These are phyloP conservation scores for Dynastes maya DNA, from an alignment of 2,888 invertebrate species.

Conservation along the genomic window DNA sequence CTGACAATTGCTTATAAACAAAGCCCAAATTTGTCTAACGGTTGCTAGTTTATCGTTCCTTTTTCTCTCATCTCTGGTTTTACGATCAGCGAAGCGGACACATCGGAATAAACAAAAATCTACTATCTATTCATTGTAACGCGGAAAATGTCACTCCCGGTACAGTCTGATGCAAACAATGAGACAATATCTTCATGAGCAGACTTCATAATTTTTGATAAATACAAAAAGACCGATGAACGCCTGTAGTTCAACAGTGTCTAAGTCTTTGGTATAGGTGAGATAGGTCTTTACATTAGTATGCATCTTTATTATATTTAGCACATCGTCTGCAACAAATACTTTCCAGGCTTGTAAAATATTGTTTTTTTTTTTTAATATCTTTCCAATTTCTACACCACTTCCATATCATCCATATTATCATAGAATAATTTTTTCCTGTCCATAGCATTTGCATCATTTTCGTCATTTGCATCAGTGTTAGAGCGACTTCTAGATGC, in stretches of 20 bases:
- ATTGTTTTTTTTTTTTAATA: no score
- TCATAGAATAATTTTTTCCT: no score
- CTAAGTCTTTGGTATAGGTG: not conserved
- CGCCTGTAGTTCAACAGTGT: not conserved
- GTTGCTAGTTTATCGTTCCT: constrained; percentile 51
- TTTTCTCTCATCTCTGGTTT: constrained; percentile 52
- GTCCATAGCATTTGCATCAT: no score
- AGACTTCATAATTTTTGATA: not conserved
- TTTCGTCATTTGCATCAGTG: no score
- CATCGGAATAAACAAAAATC: constrained; percentile 38
- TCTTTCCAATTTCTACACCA: no score
- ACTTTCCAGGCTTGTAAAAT: no score
- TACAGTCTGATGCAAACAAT: not conserved
- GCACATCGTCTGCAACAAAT: no score
- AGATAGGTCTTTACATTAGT: no score
- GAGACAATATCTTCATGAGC: not conserved
- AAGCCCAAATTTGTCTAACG: constrained; percentile 43
- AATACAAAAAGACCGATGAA: not conserved
- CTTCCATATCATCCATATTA: no score
- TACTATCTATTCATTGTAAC: constrained; percentile 8
- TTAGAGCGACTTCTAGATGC: no score
- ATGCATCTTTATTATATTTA: no score
- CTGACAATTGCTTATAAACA: constrained; percentile 44
- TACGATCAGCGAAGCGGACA: constrained; percentile 53
- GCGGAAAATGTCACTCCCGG: constrained; percentile 26